Evolutionary conservation across 1,140 invertebrate genomes (phyloP).

Genomic region (Solenopsis invicta): DNA sequence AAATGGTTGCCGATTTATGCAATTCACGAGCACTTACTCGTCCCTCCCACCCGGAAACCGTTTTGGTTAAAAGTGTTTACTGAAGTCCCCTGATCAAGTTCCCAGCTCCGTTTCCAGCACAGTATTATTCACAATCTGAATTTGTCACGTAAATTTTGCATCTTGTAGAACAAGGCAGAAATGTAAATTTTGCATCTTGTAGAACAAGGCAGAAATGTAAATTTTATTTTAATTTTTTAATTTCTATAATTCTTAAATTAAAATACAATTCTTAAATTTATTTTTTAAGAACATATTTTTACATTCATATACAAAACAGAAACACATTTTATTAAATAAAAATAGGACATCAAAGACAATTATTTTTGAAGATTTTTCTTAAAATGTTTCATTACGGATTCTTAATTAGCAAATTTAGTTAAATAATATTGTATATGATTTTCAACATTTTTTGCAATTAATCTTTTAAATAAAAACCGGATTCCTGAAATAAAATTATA

Average conservation of each 20-base stretch:
- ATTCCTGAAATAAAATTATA: neutral
- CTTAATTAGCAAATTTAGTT: neutral
- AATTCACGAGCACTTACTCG: conserved; percentile 23
- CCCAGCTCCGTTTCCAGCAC: neutral
- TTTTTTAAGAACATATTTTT: neutral
- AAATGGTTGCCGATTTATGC: conserved; percentile 61
- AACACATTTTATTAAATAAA: neutral
- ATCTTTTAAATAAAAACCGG: neutral
- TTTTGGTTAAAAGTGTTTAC: neutral
- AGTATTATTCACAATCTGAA: neutral
- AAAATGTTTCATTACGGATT: neutral
- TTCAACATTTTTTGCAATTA: neutral
- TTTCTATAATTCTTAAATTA: neutral
- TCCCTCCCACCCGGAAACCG: conserved; percentile 4
- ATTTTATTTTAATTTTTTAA: neutral
- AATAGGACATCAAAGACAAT: neutral
- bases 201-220: neutral
- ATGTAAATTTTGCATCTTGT: neutral
- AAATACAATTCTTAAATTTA: too few species aligned
- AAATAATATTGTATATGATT: conserved; percentile 11
- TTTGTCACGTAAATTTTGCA: neutral
- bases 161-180: neutral
- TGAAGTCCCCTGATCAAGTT: neutral
- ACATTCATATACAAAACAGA: neutral
- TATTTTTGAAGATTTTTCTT: neutral